A percentile compares a stretch with the other conserved stretches of the same genome.
These are phyloP conservation scores for Neosilurus mollespiculum DNA, from an alignment of 2,797 vertebrate species.

Conservation along the genomic window DNA sequence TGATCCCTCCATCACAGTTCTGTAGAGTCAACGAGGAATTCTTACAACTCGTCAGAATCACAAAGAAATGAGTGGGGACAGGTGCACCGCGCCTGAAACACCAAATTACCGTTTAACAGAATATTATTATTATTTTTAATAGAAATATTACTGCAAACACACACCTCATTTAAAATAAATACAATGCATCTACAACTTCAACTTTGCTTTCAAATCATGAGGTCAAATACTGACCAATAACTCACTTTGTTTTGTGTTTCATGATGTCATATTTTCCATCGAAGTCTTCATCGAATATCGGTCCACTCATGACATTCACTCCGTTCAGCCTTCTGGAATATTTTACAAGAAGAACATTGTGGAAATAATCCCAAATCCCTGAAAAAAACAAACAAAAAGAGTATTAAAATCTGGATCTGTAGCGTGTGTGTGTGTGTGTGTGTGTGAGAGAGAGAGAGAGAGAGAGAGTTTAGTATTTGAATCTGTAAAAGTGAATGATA, in stretches of 20 bases:
- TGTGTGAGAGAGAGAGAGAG: background rate
- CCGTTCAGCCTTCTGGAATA: conserved; percentile 81
- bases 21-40: conserved; percentile 64
- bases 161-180: background rate
- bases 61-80: conserved; percentile 88
- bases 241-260: conserved; percentile 71
- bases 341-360: conserved; percentile 74
- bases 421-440: background rate
- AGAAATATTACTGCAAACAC: background rate
- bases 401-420: background rate
- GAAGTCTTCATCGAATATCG: conserved; percentile 86
- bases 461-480: background rate
- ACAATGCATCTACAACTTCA: background rate
- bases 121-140: too few species aligned
- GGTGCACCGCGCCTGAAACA: conserved; percentile 63
- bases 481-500: background rate
- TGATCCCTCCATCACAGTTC: conserved; percentile 72
- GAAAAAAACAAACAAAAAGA: conserved; percentile 40
- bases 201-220: background rate
- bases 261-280: conserved; percentile 82
- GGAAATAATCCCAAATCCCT: conserved; percentile 88
- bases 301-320: conserved; percentile 88
- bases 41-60: conserved; percentile 87
- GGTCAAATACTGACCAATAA: conserved; percentile 42
- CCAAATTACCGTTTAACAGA: too few species aligned